Evolutionary conservation across 92 coral and sea anemone genomes (phyloP).

Genomic region (Umimayanthus kanabou): DNA sequence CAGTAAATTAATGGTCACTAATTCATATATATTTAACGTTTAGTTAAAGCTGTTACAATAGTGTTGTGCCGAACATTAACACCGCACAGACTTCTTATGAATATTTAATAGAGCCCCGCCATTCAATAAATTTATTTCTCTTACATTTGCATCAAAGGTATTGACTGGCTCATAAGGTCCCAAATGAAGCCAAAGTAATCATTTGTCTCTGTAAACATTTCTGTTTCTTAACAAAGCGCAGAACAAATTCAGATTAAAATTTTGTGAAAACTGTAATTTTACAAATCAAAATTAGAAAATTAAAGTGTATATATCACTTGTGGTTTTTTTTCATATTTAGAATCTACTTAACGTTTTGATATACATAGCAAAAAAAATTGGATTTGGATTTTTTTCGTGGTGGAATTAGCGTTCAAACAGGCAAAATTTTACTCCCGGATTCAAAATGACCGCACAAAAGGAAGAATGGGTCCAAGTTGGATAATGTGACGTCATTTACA

Average conservation of each 20-base stretch:
- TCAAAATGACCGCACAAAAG: too few relatives aligned
- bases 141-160: neutral
- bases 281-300: neutral
- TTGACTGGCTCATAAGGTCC: neutral
- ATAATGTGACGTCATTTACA: neutral
- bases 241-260: neutral
- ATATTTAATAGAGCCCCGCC: neutral
- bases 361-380: too few relatives aligned
- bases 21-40: neutral
- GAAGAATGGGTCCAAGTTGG: too few relatives aligned
- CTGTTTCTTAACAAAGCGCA: neutral
- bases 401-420: too few relatives aligned
- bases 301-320: neutral
- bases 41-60: neutral
- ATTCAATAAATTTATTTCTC: neutral
- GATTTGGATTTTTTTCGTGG: too few relatives aligned
- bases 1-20: neutral
- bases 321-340: too few relatives aligned
- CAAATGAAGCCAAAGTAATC: neutral
- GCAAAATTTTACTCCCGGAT: too few relatives aligned
- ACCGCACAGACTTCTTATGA: neutral
- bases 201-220: neutral
- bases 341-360: too few relatives aligned
- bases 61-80: neutral
- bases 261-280: neutral